Evolutionary conservation across 2,113 vertebrate genomes (phyloP).

Genomic region (Mastomys coucha): DNA sequence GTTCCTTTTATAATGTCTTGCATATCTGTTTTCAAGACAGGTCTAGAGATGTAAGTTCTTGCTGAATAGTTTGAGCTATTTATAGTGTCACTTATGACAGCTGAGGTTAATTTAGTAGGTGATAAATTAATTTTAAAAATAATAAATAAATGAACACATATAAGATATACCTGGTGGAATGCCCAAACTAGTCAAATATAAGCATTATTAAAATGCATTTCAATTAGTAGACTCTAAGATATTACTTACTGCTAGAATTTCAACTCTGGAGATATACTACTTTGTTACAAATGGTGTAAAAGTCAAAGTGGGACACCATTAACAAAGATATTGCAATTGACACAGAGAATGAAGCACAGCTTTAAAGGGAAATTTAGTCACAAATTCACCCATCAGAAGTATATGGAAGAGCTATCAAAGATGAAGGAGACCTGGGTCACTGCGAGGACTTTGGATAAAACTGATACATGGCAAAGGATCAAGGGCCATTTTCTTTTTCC

Average conservation of each 20-base stretch:
- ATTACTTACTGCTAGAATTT: background rate
- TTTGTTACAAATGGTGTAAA: background rate
- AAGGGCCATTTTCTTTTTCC: too few relatives aligned
- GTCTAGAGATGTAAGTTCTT: background rate
- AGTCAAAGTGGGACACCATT: background rate
- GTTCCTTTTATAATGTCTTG: background rate
- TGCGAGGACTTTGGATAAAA: background rate
- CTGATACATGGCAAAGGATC: too few relatives aligned
- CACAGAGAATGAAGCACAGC: background rate
- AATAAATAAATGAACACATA: background rate
- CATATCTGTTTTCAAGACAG: background rate
- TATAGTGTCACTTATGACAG: background rate
- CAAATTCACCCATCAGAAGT: background rate
- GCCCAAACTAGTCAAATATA: background rate
- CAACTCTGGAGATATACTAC: background rate
- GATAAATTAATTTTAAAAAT: background rate
- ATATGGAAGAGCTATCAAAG: background rate
- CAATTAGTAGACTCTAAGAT: background rate
- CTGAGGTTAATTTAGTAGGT: background rate
- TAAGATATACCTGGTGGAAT: background rate
- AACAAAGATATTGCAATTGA: background rate
- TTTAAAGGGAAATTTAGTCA: background rate
- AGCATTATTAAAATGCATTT: background rate
- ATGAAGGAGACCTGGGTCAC: background rate
- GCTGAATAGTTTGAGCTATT: background rate